These are phyloP conservation scores for Sphinx pinastri DNA, from an alignment of 2,888 invertebrate species.

Conservation along the genomic window DNA sequence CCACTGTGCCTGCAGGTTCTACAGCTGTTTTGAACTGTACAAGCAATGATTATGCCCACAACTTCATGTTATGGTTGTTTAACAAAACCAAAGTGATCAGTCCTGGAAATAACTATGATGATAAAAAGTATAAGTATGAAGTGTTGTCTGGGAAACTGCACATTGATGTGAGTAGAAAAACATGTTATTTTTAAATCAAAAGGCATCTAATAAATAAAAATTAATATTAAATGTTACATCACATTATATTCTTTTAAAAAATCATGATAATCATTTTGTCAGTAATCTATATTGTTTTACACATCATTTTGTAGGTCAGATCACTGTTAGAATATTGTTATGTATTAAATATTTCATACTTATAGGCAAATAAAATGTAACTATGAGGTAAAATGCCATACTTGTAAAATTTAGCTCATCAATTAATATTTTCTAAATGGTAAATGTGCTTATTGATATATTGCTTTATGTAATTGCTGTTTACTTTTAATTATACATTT, in stretches of 20 bases:
- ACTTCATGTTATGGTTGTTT: conserved; percentile 88
- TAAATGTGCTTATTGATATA: no score
- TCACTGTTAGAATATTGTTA: no score
- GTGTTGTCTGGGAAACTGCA: conserved; percentile 87
- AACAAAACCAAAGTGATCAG: conserved; percentile 84
- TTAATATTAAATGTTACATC: not conserved
- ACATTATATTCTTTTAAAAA: not conserved
- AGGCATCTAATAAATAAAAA: not conserved
- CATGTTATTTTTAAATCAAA: not conserved
- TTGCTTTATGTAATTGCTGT: no score
- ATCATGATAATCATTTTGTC: not conserved
- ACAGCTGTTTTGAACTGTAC: conserved; percentile 85
- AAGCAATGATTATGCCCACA: conserved; percentile 86
- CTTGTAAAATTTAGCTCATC: no score
- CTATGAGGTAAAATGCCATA: no score
- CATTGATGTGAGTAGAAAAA: conserved; percentile 83
- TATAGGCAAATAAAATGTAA: no score
- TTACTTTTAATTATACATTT: no score
- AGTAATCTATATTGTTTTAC: not conserved
- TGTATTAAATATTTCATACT: no score
- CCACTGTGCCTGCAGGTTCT: conserved; percentile 84
- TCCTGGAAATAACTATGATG: conserved; percentile 85
- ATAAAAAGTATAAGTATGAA: conserved; percentile 87
- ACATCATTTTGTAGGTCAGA: not conserved
- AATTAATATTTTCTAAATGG: no score